Conservation (phyloP, 2,113 vertebrate species). For the Aphyosemion australe region DNA sequence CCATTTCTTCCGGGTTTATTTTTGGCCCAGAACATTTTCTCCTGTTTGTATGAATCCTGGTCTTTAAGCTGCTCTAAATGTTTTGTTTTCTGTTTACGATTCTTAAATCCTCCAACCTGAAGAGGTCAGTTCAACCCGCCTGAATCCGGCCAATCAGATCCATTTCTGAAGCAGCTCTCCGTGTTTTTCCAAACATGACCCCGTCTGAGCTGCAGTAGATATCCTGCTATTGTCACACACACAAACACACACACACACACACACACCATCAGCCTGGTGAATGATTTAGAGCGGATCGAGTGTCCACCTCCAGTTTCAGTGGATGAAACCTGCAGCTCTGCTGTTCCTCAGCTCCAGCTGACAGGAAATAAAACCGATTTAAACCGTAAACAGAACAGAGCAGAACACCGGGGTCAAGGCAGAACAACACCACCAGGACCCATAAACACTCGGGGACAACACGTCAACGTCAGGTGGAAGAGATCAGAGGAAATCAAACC, state of each 20-base stretch:
- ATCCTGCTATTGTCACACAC: conserved; percentile 75
- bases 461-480: no score
- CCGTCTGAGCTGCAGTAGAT: conserved; percentile 41
- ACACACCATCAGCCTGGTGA: conserved; percentile 32
- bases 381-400: background rate
- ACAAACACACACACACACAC: conserved; percentile 26
- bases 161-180: conserved; percentile 37
- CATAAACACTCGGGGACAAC: no score
- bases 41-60: background rate
- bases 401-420: conserved; percentile 1
- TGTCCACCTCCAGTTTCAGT: conserved; percentile 64
- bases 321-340: conserved; percentile 36
- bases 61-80: conserved; percentile 5
- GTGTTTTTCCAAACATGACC: conserved; percentile 58
- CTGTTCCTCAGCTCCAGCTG: conserved; percentile 59
- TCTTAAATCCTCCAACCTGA: background rate
- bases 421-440: background rate
- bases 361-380: conserved; percentile 14
- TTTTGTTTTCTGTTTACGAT: background rate
- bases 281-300: conserved; percentile 72
- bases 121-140: no score
- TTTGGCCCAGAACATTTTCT: conserved; percentile 11
- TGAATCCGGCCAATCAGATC: conserved; percentile 40
- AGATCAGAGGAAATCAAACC: no score
- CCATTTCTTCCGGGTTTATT: conserved; percentile 37